phyloP scores from a whole-genome alignment of 2,113 vertebrate species.

The Rostratula benghalensis region DNA sequence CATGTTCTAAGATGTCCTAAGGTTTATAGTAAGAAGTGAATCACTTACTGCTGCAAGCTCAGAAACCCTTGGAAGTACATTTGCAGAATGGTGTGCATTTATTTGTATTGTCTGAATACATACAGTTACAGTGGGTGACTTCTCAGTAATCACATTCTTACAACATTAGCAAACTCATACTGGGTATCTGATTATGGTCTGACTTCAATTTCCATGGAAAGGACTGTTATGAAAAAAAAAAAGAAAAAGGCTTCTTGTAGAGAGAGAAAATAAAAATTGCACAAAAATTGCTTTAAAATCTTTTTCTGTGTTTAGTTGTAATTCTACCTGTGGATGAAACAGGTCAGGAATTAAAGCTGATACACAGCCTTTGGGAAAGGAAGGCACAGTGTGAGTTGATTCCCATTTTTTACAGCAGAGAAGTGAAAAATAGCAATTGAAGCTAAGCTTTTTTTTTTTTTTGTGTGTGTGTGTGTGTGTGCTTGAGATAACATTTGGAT shows the following conservation, averaged over 20 bases:
- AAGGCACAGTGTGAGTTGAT: neutral
- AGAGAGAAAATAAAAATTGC: neutral
- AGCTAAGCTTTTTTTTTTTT: neutral
- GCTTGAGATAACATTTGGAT: neutral
- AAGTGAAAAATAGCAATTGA: neutral
- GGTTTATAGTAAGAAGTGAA: constrained; percentile 1
- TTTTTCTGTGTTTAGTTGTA: neutral
- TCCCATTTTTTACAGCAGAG: neutral
- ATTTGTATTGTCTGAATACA: neutral
- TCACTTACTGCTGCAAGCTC: neutral
- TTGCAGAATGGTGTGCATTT: neutral
- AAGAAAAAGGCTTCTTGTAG: neutral
- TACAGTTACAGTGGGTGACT: neutral
- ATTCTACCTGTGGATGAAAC: neutral
- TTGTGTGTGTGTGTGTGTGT: too few relatives aligned
- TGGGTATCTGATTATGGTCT: neutral
- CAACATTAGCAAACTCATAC: neutral
- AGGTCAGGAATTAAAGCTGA: neutral
- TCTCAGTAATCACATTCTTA: neutral
- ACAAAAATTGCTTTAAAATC: neutral
- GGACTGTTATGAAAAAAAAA: neutral
- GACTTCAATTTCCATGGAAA: neutral
- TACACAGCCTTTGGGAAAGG: neutral
- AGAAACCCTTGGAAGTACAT: neutral
- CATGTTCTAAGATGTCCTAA: neutral